A percentile compares a stretch with the other conserved stretches of the same genome.
Evolutionary conservation across 2,797 vertebrate genomes (phyloP).

Genomic region (Xiphorhynchus erythropygius): DNA sequence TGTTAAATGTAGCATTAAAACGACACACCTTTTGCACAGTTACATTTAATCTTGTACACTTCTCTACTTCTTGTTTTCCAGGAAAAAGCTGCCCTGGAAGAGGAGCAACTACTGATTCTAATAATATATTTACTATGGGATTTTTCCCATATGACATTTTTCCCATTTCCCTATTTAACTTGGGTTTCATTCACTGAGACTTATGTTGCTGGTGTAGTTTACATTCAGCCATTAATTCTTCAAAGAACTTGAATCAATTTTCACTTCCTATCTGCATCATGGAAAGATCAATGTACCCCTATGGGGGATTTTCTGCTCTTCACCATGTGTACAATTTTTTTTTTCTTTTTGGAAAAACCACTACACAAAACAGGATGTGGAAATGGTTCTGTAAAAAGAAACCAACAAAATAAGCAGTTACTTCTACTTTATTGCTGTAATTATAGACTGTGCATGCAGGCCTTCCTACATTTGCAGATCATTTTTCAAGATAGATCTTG

Average conservation of each 20-base stretch:
- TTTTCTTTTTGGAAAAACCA: conserved; percentile 15
- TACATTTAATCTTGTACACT: neutral
- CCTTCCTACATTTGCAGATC: conserved; percentile 7
- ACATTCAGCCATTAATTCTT: neutral
- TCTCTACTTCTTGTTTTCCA: neutral
- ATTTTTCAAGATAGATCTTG: conserved; percentile 19
- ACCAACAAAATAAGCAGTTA: conserved; percentile 53
- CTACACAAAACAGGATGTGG: conserved; percentile 45
- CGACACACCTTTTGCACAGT: neutral
- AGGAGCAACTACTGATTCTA: neutral
- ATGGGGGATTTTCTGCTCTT: conserved; percentile 20
- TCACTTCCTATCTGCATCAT: conserved; percentile 16
- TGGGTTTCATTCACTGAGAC: neutral
- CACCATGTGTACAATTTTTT: neutral
- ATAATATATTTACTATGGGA: neutral
- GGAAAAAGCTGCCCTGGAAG: neutral
- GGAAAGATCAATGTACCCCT: conserved; percentile 13
- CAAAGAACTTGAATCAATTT: conserved; percentile 22
- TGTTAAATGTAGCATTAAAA: neutral
- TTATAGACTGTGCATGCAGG: neutral
- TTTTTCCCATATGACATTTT: neutral
- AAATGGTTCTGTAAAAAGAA: conserved; percentile 17
- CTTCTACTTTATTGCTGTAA: conserved; percentile 33
- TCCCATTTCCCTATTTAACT: neutral
- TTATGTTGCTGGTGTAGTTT: neutral